Evolutionary conservation across 2,113 vertebrate species (phyloP), one percentile per base, ranked within the genome.

Genomic region (Chionomys nivalis): DNA sequence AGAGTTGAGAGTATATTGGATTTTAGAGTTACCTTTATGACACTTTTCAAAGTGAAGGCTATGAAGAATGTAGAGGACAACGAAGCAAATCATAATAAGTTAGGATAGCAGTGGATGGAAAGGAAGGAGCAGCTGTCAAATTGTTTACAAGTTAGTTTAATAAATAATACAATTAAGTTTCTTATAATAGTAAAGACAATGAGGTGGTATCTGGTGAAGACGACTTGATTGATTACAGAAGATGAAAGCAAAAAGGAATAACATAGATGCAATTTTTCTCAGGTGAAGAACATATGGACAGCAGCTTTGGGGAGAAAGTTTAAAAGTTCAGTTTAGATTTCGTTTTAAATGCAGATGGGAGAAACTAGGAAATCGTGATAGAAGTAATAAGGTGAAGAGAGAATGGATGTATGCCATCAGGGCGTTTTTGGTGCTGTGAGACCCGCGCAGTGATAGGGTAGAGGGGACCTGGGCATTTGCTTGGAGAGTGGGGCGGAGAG

Each of bases 11-110:
- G 14, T 47, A 16, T 63, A 49, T 61, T 78, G 55, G 65, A 73
- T 90, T 92, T 89, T 92, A 58, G 78, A 79, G 78, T 81, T 81
- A 47, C 17, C 19, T 93, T 36, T 93, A 13, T 58, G 55, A 78
- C 17, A 68, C n/a, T 21, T 21, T 63, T 90, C 39, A 81, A 68
- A 42, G 52, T 44, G 14, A 65, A 55, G 26, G 58, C 61, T 58
- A 52, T 79, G 58, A 89, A 89, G 58, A n/a, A 61, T 47, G 2
- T 28, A 52, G 21, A 73, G 11, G 33, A 55, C 21, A 39, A 49
- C 42, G 86, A 7, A 88, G 17, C 24, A 87, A 7, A 33, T 81
- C 66, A 55, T 42, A 17, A 65, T 16, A 26, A 65, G 26, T 72
- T 85, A 42, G 26, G 49, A 33, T 5, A 79, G 77, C 7, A 17